Evolutionary conservation across 2,888 invertebrate species (phyloP).

Genomic region (Microctonus brassicae): DNA sequence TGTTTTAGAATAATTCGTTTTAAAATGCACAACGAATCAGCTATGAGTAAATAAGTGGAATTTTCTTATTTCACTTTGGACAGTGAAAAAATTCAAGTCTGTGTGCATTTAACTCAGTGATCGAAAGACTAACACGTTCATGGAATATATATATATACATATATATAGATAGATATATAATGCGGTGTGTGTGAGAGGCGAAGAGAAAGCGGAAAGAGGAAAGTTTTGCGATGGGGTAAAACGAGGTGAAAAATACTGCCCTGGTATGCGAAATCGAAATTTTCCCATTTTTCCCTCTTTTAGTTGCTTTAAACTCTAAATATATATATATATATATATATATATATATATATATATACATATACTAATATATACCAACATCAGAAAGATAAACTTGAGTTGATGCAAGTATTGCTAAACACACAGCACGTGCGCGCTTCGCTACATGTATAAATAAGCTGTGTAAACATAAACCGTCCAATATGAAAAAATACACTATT

Average conservation of each 20-base stretch:
- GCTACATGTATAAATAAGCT: slow-evolving; percentile 7
- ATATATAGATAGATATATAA: too few species aligned
- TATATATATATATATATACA: too few species aligned
- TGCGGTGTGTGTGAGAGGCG: neutral
- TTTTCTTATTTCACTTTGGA: slow-evolving; percentile 9
- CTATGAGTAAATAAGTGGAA: slow-evolving; percentile 25
- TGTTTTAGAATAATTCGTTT: too few species aligned
- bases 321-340: neutral
- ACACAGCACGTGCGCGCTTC: slow-evolving; percentile 2
- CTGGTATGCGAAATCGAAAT: slow-evolving; percentile 18
- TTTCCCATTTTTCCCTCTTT: neutral
- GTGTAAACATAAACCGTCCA: slow-evolving; percentile 1
- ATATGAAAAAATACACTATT: neutral
- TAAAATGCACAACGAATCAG: neutral
- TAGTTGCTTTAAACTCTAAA: neutral
- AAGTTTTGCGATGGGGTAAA: neutral
- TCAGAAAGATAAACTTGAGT: neutral
- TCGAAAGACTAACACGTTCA: neutral
- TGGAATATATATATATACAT: slow-evolving; percentile 8
- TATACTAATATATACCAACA: neutral
- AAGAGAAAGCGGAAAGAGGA: neutral
- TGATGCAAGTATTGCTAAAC: slow-evolving; percentile 19
- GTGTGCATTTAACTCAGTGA: slow-evolving; percentile 15
- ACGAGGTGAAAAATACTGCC: neutral
- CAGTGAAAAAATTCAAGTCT: slow-evolving; percentile 5